A percentile compares a stretch with the other conserved stretches of the same genome.
These are phyloP conservation scores for Eonycteris spelaea DNA, from an alignment of 2,113 vertebrate genomes.

Conservation along the genomic window DNA sequence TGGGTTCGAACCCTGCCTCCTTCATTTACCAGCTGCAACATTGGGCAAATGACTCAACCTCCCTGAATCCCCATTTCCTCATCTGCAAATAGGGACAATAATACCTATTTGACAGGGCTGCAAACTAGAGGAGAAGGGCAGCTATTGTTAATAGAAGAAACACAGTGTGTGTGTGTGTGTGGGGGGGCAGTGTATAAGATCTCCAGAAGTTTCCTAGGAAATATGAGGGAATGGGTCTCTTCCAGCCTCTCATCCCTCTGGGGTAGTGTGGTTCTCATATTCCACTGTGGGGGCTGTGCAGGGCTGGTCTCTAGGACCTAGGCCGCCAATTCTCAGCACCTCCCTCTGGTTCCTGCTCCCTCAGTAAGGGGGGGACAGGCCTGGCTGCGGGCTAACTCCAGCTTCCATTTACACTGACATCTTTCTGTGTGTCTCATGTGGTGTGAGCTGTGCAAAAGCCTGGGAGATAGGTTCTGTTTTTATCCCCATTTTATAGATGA, in stretches of 20 bases:
- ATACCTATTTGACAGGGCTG: neutral
- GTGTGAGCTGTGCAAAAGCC: neutral
- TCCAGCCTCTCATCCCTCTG: neutral
- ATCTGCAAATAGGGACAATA: neutral
- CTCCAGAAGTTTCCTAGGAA: neutral
- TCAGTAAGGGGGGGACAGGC: neutral
- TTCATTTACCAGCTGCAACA: neutral
- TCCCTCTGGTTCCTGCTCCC: neutral
- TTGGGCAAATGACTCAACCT: neutral
- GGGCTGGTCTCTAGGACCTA: neutral
- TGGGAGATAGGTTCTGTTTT: neutral
- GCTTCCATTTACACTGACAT: fast-evolving
- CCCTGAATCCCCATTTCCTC: neutral
- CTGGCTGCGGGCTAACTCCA: neutral
- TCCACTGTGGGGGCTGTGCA: neutral
- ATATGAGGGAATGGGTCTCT: neutral
- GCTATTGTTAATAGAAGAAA: neutral
- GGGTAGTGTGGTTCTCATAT: neutral
- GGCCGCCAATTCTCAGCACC: too few species aligned
- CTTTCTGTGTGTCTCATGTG: neutral
- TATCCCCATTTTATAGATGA: neutral
- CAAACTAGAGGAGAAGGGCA: neutral
- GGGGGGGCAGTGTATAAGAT: too few species aligned
- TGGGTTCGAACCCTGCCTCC: neutral
- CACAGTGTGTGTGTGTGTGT: too few species aligned